Evolutionary conservation across 2,888 invertebrate species (phyloP), one percentile per base, ranked within the genome.

Genomic region (Trichogramma dendrolimi): DNA sequence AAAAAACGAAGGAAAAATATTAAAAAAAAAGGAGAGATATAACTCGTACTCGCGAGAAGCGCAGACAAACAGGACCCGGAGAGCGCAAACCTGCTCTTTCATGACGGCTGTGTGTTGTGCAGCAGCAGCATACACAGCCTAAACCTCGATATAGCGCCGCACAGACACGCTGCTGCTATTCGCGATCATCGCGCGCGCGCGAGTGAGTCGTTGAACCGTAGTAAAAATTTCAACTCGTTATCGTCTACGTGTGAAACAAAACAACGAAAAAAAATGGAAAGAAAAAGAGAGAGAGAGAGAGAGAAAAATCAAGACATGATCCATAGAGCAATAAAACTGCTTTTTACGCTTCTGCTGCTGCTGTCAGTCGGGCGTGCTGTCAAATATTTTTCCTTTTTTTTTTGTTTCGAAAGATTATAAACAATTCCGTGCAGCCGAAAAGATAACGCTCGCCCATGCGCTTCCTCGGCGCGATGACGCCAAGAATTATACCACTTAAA

Each of bases 141-240:
- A 27, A 27, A 27, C 27, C 27, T 27, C 60, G 55, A n/a, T 58
- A 60, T 60, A 54, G 55, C 63, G 54, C 50, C 58, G 51, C 58
- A 55, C 11, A 10, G 14, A 48, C 55, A 47, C 50, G 44, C 44
- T 59, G 56, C 57, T 58, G 55, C 61, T 61, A 41, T 41, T 41
- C 11, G 27, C 48, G 53, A 57, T 42, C 53, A 50, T 60, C 53
- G 57, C 46, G 43, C 48, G 50, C 43, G 39, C 52, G 47, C 27
- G 27, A 27, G 27, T 27, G 27, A 27, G 27, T 27, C 27, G 27
- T 27, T 27, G 27, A 27, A 27, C 27, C 27, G 27, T 27, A 27
- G 27, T 27, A 27, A 27, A 27, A 27, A 27, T 27, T 27, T 48
- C 42, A 54, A 8, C 42, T 48, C 55, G 53, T 14, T 48, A 6